Percentiles rank a stretch among this genome's conserved stretches.
These are phyloP conservation scores for Cyprinodon variegatus DNA, from an alignment of 2,113 vertebrate genomes.

Conservation along the genomic window DNA sequence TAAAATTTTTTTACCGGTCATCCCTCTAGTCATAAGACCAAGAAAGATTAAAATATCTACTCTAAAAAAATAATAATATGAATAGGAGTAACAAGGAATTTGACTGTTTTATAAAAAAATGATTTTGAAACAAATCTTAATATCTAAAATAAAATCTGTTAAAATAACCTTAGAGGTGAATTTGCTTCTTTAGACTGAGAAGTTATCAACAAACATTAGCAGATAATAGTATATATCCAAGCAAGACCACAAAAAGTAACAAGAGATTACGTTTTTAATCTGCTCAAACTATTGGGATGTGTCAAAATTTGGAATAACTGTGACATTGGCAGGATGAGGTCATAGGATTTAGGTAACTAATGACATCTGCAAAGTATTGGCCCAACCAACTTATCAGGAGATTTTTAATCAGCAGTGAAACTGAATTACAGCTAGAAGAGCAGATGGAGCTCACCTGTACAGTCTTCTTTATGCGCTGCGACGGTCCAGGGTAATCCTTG, in stretches of 20 bases:
- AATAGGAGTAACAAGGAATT: no score
- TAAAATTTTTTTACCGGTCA: no score
- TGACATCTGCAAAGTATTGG: slow-evolving; percentile 5
- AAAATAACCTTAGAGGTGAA: no score
- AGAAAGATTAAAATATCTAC: no score
- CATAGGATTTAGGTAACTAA: not conserved
- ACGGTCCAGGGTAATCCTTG: slow-evolving; percentile 81
- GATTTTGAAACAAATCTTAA: no score
- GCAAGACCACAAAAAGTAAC: not conserved
- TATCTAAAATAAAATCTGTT: no score
- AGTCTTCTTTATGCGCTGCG: slow-evolving; percentile 83
- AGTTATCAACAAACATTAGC: not conserved
- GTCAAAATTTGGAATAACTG: not conserved
- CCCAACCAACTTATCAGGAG: not conserved
- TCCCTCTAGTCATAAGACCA: no score
- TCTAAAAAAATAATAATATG: no score
- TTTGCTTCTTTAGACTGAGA: no score
- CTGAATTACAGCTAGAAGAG: not conserved
- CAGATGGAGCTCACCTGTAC: slow-evolving; percentile 73
- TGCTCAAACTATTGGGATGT: not conserved
- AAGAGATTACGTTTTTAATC: not conserved
- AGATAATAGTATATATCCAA: not conserved
- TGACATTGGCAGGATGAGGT: not conserved
- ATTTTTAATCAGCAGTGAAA: not conserved
- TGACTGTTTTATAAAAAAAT: no score